Evolutionary conservation across 2,888 invertebrate genomes (phyloP), one percentile per base, ranked within the genome.

Genomic region (Timandra comae): DNA sequence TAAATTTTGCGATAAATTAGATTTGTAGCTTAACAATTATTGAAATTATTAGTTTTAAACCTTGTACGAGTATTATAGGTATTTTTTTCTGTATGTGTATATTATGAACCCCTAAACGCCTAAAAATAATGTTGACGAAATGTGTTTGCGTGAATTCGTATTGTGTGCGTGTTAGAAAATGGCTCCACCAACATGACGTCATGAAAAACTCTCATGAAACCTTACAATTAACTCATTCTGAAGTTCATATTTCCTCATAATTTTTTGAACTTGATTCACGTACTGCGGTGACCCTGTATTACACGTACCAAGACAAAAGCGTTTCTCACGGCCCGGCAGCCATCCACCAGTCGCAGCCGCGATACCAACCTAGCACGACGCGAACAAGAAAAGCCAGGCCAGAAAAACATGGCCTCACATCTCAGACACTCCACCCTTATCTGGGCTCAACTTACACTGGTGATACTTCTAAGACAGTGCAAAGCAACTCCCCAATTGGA

Each of bases 401-500:
- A 61, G 36, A 32, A 44, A 55, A 75, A 46, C 56, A 85, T 84
- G 84, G 75, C 81, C 60, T 74, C 22, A 16, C 16, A 16, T 5
- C 3, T 16, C 16, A 16, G 3, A 16, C 16, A 16, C 37, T 27
- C 37, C 12, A 10, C 23, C 12, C 7, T 35, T 46, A 64, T 62
- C 46, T 69, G 67, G 63, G 54, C 66, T 31, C 59, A 61, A 53
- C 38, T 75, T 35, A 47, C 58, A 40, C 38, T 78, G 38, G 53
- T 74, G 37, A 35, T 65, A 11, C 26, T 56, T 2, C 33, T 16
- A 16, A 6, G 52, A 5, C 36, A 59, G 33, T 59, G 60, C 33
- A 42, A 46, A 29, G 62, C 65, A 1, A 56, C 65, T 19, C 75
- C 86, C 0, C 90, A 90, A 49, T 58, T 90, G 27, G 88, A 89